Evolutionary conservation across 2,888 invertebrate genomes (phyloP).

Genomic region (Heliconius ismenius): DNA sequence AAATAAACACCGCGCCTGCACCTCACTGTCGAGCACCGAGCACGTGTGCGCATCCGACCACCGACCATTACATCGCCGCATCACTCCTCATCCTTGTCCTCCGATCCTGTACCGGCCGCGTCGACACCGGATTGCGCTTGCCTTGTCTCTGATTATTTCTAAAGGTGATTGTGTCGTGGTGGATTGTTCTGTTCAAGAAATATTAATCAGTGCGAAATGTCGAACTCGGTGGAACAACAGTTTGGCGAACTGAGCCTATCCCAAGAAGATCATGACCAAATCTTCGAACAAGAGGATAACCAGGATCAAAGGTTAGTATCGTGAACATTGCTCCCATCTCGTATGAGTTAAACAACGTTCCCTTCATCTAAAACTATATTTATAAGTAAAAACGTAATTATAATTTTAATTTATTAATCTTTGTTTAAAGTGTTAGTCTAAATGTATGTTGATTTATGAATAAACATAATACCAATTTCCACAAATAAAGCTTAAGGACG

Average conservation of each 20-base stretch:
- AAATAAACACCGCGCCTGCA: constrained; percentile 64
- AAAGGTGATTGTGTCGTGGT: constrained; percentile 41
- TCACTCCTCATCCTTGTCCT: constrained; percentile 40
- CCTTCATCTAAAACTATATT: neutral
- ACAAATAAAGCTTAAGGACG: neutral
- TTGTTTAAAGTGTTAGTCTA: too few species aligned
- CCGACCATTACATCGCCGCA: constrained; percentile 41
- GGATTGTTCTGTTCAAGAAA: constrained; percentile 30
- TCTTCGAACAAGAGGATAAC: constrained; percentile 85
- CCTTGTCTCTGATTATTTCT: constrained; percentile 22
- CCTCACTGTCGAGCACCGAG: constrained; percentile 65
- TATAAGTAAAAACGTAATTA: neutral
- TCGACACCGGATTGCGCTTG: constrained; percentile 25
- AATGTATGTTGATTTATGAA: too few species aligned
- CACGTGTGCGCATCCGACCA: constrained; percentile 63
- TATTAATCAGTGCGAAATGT: constrained; percentile 54
- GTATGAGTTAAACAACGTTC: neutral
- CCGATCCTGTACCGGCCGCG: constrained; percentile 22
- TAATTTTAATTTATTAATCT: too few species aligned
- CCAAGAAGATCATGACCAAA: constrained; percentile 88
- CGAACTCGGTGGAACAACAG: constrained; percentile 83
- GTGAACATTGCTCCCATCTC: neutral
- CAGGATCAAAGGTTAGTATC: constrained; percentile 81
- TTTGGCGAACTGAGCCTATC: constrained; percentile 86
- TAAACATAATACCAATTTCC: too few species aligned